Base-by-base conservation (phyloP, 2,797 vertebrate genomes). In the Siniperca undulata region DNA sequence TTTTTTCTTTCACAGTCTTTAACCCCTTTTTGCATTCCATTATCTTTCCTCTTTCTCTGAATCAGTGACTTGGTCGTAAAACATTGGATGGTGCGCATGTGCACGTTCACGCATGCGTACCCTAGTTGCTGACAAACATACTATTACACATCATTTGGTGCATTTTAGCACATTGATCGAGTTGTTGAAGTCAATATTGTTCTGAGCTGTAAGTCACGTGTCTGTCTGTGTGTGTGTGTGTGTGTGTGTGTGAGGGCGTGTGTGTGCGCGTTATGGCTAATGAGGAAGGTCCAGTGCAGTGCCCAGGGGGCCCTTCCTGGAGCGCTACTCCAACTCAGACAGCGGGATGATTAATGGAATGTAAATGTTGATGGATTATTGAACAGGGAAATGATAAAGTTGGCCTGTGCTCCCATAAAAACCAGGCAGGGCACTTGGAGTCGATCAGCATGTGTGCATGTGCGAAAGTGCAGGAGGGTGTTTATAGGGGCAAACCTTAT, bases 341-440 rank as follows among this genome's bases (percentile, higher is more conserved):
- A 87, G 90, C 68, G 38, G 61, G 77, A 86, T 93, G 91, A 95
- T 93, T 90, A 90, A 94, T 93, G 91, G 80, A 90, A 93, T 93
- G 90, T 91, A 92, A 93, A 95, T 93, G 89, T 88, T 92, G 92
- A 93, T 92, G 90, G 91, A 93, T 93, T 93, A 93, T 93, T 88
- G 92, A 93, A 89, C 90, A 90, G 82, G 83, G 81, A 92, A 91
- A 92, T 92, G 83, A 94, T 93, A 91, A 92, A 91, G 89, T 89
- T 89, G 86, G 79, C 65, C 73, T 48, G 8, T 3, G 74, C 85
- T 78, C 64, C 65, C 65, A 70, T 90, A 73, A 88, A 93, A 92
- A 86, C 44, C 70, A 86, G 59, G 68, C 79, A 19, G 77, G 62
- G 77, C 76, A 88, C 68, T 84, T 20, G n/a, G 50, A 83, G 81